Evolutionary conservation across 1,140 invertebrate genomes (phyloP).

Genomic region (Paracyclopina nana): DNA sequence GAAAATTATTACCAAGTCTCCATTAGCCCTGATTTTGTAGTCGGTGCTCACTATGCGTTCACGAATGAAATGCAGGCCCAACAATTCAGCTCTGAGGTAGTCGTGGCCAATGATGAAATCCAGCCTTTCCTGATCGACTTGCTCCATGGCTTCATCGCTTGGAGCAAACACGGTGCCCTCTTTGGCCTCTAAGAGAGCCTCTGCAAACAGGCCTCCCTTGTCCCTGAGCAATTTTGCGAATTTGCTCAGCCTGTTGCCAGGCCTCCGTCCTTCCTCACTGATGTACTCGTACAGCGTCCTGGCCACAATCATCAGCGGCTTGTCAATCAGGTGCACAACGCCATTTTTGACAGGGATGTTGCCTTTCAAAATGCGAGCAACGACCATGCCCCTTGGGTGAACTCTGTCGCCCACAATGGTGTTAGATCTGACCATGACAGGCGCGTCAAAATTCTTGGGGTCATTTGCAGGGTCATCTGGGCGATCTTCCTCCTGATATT

Average conservation of each 20-base stretch:
- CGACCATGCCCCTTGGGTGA: conserved; percentile 54
- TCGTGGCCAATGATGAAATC: conserved; percentile 27
- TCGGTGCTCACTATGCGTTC: background rate
- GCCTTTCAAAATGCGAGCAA: conserved; percentile 64
- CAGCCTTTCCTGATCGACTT: conserved; percentile 39
- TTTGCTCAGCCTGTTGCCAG: conserved; percentile 20
- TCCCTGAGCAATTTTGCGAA: conserved; percentile 25
- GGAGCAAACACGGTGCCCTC: conserved; percentile 71
- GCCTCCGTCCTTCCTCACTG: conserved; percentile 35
- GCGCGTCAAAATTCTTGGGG: background rate
- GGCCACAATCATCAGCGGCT: conserved; percentile 71
- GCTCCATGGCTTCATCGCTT: conserved; percentile 50
- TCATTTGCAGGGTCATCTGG: background rate
- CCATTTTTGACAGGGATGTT: conserved; percentile 82
- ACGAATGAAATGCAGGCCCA: conserved; percentile 14
- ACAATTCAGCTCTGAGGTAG: conserved; percentile 10
- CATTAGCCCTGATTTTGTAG: background rate
- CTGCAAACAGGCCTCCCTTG: conserved; percentile 38
- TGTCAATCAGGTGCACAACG: conserved; percentile 71
- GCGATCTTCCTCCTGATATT: background rate
- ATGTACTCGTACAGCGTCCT: conserved; percentile 59
- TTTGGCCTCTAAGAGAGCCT: conserved; percentile 40
- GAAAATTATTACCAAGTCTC: conserved; percentile 4
- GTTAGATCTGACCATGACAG: conserved; percentile 47
- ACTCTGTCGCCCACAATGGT: conserved; percentile 50